These are phyloP conservation scores for Icerya purchasi DNA, from an alignment of 2,888 invertebrate genomes.

Conservation along the genomic window DNA sequence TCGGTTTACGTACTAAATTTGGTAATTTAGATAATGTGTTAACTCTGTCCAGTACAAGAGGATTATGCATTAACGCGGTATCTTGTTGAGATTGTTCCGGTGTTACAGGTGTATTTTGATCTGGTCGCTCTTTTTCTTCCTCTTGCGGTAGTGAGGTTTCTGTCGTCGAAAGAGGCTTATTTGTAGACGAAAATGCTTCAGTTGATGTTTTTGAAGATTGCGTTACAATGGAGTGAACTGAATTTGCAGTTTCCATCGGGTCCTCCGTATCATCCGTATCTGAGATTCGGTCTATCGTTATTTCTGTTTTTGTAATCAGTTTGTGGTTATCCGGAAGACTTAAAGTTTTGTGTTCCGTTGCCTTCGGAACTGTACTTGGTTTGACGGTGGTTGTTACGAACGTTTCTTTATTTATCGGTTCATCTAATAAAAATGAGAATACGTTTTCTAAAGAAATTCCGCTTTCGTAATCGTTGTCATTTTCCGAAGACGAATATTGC, in stretches of 20 bases:
- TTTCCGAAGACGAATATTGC: not conserved
- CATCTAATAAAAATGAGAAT: slow-evolving; percentile 35
- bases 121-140: not conserved
- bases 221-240: not conserved
- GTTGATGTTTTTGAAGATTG: too few species aligned
- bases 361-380: not conserved
- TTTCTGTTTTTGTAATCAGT: not conserved
- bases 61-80: not conserved
- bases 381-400: not conserved
- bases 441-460: slow-evolving; percentile 38
- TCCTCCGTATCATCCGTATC: not conserved
- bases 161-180: not conserved
- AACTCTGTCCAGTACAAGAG: not conserved
- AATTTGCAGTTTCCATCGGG: not conserved
- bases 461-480: slow-evolving; percentile 28
- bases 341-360: not conserved
- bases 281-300: not conserved
- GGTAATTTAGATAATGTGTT: not conserved
- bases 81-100: not conserved
- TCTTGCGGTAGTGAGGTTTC: not conserved
- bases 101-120: not conserved
- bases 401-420: slow-evolving; percentile 23
- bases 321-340: too few species aligned
- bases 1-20: not conserved
- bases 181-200: too few species aligned